phyloP scores from a whole-genome alignment of 64 coral and sea anemone species.

The Orbicella faveolata region DNA sequence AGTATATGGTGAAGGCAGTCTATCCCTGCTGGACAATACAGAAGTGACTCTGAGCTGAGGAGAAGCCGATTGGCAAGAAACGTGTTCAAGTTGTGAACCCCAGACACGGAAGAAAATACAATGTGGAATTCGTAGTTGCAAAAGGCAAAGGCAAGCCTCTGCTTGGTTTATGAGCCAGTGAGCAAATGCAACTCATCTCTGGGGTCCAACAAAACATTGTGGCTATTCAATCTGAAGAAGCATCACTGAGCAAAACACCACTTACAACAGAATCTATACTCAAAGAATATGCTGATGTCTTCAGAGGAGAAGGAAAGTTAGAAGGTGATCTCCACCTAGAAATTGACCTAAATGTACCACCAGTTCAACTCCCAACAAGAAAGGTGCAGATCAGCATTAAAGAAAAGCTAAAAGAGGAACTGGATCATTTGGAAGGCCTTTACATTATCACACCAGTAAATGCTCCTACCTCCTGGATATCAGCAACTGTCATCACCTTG shows the following conservation, averaged over 20 bases:
- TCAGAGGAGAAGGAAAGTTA: constrained; percentile 30
- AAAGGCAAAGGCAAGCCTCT: constrained; percentile 35
- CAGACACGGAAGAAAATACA: constrained; percentile 57
- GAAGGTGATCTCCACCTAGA: constrained; percentile 49
- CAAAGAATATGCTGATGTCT: constrained; percentile 49
- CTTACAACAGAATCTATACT: neutral
- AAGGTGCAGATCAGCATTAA: constrained; percentile 55
- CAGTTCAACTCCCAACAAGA: constrained; percentile 36
- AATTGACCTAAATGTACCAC: constrained; percentile 36
- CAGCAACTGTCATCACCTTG: constrained; percentile 6
- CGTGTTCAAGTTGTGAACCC: constrained; percentile 45
- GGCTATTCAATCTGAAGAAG: too few relatives aligned
- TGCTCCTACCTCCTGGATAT: constrained; percentile 45
- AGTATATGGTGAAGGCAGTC: too few relatives aligned
- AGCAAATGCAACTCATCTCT: constrained; percentile 43
- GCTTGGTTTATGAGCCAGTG: constrained; percentile 33
- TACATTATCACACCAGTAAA: constrained; percentile 47
- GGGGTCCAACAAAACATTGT: too few relatives aligned
- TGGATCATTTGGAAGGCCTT: constrained; percentile 14
- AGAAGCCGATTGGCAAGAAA: constrained; percentile 42
- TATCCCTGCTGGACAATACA: too few relatives aligned
- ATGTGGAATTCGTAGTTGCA: constrained; percentile 58
- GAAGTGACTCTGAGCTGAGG: too few relatives aligned
- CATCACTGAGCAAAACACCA: too few relatives aligned
- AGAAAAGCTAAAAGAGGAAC: constrained; percentile 54